Conservation (phyloP, 2,888 invertebrate genomes). For the Drosophila lutescens region DNA sequence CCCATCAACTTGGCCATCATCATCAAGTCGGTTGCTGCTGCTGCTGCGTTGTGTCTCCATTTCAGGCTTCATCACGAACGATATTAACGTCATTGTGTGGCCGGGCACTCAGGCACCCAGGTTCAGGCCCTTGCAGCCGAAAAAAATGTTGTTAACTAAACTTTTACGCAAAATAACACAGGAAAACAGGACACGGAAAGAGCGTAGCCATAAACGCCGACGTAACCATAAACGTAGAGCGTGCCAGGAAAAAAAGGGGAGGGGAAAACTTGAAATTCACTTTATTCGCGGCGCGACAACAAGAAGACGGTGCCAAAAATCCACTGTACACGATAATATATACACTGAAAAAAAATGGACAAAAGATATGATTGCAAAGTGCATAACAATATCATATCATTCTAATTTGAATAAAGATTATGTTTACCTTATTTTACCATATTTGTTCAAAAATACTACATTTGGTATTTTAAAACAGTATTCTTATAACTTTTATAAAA, state of each 20-base stretch:
- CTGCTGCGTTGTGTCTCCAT: slow-evolving; percentile 33
- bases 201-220: slow-evolving; percentile 12
- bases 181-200: slow-evolving; percentile 22
- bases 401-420: no score
- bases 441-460: no score
- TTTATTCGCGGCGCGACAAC: slow-evolving; percentile 56
- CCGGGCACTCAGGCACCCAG: slow-evolving; percentile 13
- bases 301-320: slow-evolving; percentile 53
- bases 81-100: slow-evolving; percentile 60
- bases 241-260: not conserved
- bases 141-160: slow-evolving; percentile 66
- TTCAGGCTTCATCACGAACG: slow-evolving; percentile 71
- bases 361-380: no score
- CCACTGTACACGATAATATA: not conserved
- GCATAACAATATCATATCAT: no score
- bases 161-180: slow-evolving; percentile 49
- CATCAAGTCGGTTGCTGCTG: slow-evolving; percentile 17
- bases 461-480: no score
- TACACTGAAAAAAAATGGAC: not conserved
- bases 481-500: no score
- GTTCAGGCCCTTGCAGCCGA: slow-evolving; percentile 17
- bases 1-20: slow-evolving; percentile 25
- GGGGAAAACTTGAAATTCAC: slow-evolving; percentile 51
- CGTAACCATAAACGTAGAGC: slow-evolving; percentile 6
- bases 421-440: no score